Evolutionary conservation across 1,140 invertebrate species (phyloP).

Genomic region (Trinorchestia longiramus): DNA sequence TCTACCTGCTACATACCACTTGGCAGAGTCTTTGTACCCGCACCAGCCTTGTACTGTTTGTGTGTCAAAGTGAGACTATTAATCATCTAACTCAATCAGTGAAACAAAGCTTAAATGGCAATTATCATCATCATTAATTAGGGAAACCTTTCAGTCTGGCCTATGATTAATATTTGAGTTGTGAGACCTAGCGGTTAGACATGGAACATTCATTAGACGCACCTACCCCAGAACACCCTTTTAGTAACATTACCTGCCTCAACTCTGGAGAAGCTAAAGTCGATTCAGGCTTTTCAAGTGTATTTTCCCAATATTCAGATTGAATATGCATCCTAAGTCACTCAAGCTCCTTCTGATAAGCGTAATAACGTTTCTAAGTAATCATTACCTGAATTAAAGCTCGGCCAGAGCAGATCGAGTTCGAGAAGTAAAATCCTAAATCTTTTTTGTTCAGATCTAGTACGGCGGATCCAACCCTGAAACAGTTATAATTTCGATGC

Average conservation of each 20-base stretch:
- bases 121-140: slow-evolving; percentile 54
- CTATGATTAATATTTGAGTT: slow-evolving; percentile 38
- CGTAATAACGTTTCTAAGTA: neutral
- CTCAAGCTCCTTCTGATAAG: neutral
- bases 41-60: neutral
- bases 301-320: neutral
- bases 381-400: neutral
- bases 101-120: slow-evolving; percentile 43
- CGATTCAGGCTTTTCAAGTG: neutral
- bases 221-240: neutral
- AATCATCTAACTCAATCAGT: slow-evolving; percentile 33
- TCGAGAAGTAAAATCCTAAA: neutral
- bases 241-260: neutral
- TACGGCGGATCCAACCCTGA: neutral
- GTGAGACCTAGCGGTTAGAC: neutral
- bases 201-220: neutral
- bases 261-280: neutral
- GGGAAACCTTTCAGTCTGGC: neutral
- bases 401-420: neutral
- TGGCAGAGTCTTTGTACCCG: neutral
- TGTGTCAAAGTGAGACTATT: neutral
- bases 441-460: too few species aligned
- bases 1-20: neutral
- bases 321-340: neutral
- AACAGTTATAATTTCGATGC: neutral